Percentiles rank a stretch among this genome's conserved stretches.
Evolutionary conservation across 2,113 vertebrate species (phyloP).

Genomic region (Brienomyrus longianalis): DNA sequence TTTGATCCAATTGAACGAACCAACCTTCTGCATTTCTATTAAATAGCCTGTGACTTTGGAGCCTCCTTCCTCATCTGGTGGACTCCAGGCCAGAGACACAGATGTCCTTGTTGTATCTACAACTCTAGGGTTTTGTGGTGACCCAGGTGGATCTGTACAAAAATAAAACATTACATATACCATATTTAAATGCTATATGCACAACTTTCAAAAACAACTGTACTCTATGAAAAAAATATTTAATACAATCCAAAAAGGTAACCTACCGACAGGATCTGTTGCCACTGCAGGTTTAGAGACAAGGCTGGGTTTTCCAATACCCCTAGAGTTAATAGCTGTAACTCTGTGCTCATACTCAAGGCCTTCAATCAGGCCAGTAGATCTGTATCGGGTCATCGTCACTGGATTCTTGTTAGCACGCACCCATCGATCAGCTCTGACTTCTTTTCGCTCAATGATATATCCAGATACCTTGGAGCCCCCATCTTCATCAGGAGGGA

Average conservation of each 20-base stretch:
- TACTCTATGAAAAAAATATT: background rate
- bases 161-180: background rate
- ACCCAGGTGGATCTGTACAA: slow-evolving; percentile 82
- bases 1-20: slow-evolving; percentile 88
- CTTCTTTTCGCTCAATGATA: slow-evolving; percentile 94
- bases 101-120: slow-evolving; percentile 91
- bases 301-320: slow-evolving; percentile 86
- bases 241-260: slow-evolving; percentile 11
- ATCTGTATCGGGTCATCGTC: slow-evolving; percentile 96
- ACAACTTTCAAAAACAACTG: background rate
- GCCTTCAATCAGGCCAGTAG: slow-evolving; percentile 91
- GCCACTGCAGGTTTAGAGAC: slow-evolving; percentile 83
- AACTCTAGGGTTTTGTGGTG: slow-evolving; percentile 94
- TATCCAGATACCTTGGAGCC: slow-evolving; percentile 89
- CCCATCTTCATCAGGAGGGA: slow-evolving; percentile 87
- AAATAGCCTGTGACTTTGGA: slow-evolving; percentile 91
- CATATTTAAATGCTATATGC: background rate
- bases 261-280: slow-evolving; percentile 89
- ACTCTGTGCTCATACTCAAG: slow-evolving; percentile 95
- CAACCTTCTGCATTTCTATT: slow-evolving; percentile 96
- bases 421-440: slow-evolving; percentile 90
- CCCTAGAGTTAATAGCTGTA: slow-evolving; percentile 85
- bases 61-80: slow-evolving; percentile 94
- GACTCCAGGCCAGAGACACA: slow-evolving; percentile 93
- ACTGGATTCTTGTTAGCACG: slow-evolving; percentile 90